Conservation (phyloP, 2,888 invertebrate species). For the Buathra laborator region DNA sequence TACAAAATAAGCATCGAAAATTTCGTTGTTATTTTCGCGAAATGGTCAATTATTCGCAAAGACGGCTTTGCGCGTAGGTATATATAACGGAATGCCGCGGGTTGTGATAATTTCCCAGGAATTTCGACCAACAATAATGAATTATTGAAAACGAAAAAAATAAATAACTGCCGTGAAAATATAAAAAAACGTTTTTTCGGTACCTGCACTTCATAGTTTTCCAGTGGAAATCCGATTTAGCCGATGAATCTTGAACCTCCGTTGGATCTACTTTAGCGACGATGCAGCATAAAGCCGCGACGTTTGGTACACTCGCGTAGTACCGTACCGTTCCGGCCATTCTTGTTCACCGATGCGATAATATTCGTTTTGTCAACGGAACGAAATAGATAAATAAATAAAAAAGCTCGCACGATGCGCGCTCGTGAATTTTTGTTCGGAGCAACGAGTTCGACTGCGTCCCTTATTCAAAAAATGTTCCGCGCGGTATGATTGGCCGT, state of each 20-base stretch:
- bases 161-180: not conserved
- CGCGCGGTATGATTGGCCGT: not conserved
- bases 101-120: not conserved
- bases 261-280: slow-evolving; percentile 74
- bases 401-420: not conserved
- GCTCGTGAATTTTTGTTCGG: not conserved
- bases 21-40: not conserved
- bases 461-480: not conserved
- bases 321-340: slow-evolving; percentile 61
- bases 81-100: too few species aligned
- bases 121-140: not conserved
- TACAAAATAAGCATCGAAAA: slow-evolving; percentile 4
- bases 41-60: not conserved
- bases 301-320: slow-evolving; percentile 67
- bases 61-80: too few species aligned
- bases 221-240: slow-evolving; percentile 79
- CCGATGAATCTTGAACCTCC: slow-evolving; percentile 75
- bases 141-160: not conserved
- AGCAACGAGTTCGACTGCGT: not conserved
- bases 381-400: not conserved
- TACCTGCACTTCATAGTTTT: slow-evolving; percentile 82
- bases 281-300: slow-evolving; percentile 74
- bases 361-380: not conserved
- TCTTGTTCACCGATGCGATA: not conserved
- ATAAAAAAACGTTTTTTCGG: not conserved